Percentiles rank a stretch among this genome's conserved stretches.
Conservation (phyloP, 2,888 invertebrate species). For the Eucera pruinosa region DNA sequence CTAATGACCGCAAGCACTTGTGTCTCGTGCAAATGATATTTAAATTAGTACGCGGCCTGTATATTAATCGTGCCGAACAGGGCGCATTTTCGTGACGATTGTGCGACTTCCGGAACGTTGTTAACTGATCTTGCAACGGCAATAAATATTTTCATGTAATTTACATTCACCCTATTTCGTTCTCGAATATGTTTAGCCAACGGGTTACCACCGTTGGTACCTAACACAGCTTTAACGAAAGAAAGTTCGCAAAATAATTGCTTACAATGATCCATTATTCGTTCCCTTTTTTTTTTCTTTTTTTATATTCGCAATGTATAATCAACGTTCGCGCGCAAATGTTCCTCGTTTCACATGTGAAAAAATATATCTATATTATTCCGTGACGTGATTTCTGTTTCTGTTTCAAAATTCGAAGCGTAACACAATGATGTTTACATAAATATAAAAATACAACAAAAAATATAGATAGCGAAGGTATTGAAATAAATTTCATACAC, state of each 20-base stretch:
- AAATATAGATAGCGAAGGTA: no score
- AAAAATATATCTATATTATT: no score
- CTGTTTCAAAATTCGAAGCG: conserved; percentile 1
- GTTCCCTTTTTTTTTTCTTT: not conserved
- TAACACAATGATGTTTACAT: not conserved
- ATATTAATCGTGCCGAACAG: conserved; percentile 63
- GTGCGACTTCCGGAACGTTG: conserved; percentile 47
- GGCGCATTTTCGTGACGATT: conserved; percentile 52
- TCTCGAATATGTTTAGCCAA: conserved; percentile 10
- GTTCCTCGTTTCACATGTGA: no score
- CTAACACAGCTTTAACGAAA: conserved; percentile 15
- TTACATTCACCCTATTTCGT: conserved; percentile 8
- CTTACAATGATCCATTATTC: conserved; percentile 3
- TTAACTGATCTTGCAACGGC: conserved; percentile 55
- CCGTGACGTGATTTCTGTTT: no score
- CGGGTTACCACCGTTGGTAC: not conserved
- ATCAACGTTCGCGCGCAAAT: no score
- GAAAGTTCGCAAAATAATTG: conserved; percentile 10
- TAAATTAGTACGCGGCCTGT: conserved; percentile 67
- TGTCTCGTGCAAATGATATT: conserved; percentile 67
- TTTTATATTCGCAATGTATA: no score
- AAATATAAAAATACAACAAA: not conserved
- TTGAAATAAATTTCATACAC: no score
- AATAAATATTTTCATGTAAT: conserved; percentile 48
- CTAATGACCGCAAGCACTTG: conserved; percentile 66